Evolutionary conservation across 2,888 invertebrate genomes (phyloP).

Genomic region (Parthenolecanium corni): DNA sequence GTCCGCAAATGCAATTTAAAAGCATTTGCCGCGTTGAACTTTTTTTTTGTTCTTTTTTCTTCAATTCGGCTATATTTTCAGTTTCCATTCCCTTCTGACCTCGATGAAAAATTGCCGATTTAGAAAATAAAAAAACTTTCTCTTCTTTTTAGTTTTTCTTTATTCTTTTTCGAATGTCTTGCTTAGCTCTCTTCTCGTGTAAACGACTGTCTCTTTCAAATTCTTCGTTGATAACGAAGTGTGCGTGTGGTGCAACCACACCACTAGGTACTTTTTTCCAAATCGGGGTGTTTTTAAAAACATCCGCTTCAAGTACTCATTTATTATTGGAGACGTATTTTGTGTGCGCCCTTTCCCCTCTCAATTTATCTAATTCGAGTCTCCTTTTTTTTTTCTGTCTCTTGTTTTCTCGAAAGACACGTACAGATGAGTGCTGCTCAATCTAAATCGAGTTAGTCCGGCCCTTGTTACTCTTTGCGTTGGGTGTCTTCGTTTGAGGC

Average conservation of each 20-base stretch:
- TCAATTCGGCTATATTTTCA: constrained; percentile 17
- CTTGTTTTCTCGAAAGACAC: constrained; percentile 8
- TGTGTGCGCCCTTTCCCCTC: not conserved
- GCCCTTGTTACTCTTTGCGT: no score
- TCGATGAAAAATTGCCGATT: constrained; percentile 30
- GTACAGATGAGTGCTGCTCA: constrained; percentile 27
- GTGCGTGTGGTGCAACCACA: no score
- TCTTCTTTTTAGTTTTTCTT: not conserved
- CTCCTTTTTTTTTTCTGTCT: constrained; percentile 4
- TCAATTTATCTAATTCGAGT: no score
- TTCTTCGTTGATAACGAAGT: no score
- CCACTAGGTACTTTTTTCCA: no score
- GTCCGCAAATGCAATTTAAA: constrained; percentile 27
- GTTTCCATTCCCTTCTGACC: constrained; percentile 27
- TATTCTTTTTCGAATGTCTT: no score
- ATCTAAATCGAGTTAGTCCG: constrained; percentile 29
- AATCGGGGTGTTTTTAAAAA: constrained; percentile 4
- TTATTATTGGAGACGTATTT: constrained; percentile 21
- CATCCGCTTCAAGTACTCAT: constrained; percentile 26
- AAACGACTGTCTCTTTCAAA: no score
- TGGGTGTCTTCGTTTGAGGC: no score
- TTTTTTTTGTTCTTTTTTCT: no score
- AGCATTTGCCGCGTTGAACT: constrained; percentile 23
- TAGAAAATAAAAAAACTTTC: constrained; percentile 21
- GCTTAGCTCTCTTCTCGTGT: no score